Percentiles rank a stretch among this genome's conserved stretches.
These are phyloP conservation scores for Murina feae DNA, from an alignment of 2,113 vertebrate genomes.

Conservation along the genomic window DNA sequence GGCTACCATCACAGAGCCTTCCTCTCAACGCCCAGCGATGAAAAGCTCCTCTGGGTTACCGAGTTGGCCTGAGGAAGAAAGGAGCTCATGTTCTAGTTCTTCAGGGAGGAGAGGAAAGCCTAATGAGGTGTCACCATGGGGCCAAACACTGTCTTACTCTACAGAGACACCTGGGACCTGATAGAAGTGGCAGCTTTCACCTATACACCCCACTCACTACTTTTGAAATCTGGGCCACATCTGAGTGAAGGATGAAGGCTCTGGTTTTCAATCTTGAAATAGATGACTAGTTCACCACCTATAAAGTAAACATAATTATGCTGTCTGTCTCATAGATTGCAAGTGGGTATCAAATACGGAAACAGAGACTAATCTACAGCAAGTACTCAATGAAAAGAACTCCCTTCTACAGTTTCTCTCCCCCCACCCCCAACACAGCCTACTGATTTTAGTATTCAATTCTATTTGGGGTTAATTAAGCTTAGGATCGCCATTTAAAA, in stretches of 20 bases:
- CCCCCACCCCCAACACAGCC: background rate
- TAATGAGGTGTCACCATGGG: background rate
- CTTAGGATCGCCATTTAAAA: background rate
- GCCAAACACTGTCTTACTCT: background rate
- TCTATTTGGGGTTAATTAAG: slow-evolving; percentile 47
- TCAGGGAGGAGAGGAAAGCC: background rate
- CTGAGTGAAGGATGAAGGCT: background rate
- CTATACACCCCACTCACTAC: background rate
- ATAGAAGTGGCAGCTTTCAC: background rate
- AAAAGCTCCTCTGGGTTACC: background rate
- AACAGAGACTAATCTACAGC: background rate
- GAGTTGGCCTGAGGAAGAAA: background rate
- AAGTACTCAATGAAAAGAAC: background rate
- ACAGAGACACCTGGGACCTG: background rate
- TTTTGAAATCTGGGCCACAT: background rate
- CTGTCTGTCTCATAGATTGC: background rate
- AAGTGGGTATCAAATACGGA: background rate
- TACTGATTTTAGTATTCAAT: slow-evolving; percentile 39
- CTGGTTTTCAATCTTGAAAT: background rate
- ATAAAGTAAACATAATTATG: background rate
- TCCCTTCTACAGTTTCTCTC: background rate
- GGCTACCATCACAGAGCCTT: background rate
- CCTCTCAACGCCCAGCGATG: background rate
- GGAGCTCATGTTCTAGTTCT: background rate
- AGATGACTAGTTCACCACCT: background rate